Conservation (phyloP, 30 jellyfish, hydroid and myxozoan species). For the Nemopilema nomurai region DNA sequence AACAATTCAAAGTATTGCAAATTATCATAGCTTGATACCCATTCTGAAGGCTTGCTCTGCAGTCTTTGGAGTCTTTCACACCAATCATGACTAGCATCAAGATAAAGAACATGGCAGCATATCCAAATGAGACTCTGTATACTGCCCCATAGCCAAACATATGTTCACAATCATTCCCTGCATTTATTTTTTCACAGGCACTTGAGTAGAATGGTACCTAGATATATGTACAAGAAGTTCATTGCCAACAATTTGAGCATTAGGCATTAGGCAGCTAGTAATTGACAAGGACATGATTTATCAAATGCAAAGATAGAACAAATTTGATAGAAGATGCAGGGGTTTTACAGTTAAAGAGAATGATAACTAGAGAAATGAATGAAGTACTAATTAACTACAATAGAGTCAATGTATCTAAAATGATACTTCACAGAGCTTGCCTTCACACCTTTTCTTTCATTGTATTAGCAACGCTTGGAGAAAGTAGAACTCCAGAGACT, state of each 20-base stretch:
- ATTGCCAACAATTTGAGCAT: too few species aligned
- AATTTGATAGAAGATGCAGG: too few species aligned
- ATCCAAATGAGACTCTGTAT: conserved; percentile 78
- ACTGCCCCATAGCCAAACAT: conserved; percentile 86
- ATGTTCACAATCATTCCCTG: conserved; percentile 62
- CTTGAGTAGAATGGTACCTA: conserved; percentile 59
- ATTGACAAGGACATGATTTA: neutral
- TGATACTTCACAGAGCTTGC: too few species aligned
- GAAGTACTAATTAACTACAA: too few species aligned
- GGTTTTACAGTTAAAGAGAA: too few species aligned
- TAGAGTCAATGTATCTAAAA: too few species aligned
- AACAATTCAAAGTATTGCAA: too few species aligned
- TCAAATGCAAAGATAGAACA: too few species aligned
- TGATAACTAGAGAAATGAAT: too few species aligned
- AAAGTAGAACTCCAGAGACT: conserved; percentile 53
- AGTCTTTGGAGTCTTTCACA: conserved; percentile 73
- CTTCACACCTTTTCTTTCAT: conserved; percentile 29
- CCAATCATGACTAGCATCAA: conserved; percentile 73
- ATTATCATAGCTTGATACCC: conserved; percentile 55
- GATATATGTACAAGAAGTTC: too few species aligned
- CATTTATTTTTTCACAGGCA: conserved; percentile 40
- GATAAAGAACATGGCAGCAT: conserved; percentile 62
- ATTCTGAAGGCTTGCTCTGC: conserved; percentile 83
- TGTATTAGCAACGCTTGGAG: conserved; percentile 51
- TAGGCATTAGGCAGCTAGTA: too few species aligned